Evolutionary conservation across 2,888 invertebrate genomes (phyloP).

Genomic region (Cosmia pyralina): DNA sequence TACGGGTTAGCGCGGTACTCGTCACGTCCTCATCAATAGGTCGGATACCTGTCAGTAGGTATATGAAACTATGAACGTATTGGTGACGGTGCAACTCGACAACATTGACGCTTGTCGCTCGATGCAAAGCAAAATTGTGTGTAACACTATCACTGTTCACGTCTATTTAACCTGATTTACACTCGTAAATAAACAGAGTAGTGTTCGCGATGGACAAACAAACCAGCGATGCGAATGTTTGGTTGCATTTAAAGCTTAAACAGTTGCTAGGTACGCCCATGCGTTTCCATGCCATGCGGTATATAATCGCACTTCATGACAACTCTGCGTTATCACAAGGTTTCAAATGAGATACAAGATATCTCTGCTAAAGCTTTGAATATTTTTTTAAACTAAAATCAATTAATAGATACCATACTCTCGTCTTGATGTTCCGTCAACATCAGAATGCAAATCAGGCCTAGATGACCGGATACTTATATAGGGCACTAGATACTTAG

Average conservation of each 20-base stretch:
- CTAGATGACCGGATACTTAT: slow-evolving; percentile 48
- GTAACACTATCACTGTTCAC: slow-evolving; percentile 1
- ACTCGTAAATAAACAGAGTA: slow-evolving; percentile 6
- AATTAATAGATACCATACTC: not conserved
- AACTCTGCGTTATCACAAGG: not conserved
- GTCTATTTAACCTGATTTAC: slow-evolving; percentile 21
- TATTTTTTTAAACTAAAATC: not conserved
- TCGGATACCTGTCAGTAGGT: slow-evolving; percentile 1
- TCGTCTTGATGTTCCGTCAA: slow-evolving; percentile 7
- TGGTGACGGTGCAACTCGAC: not conserved
- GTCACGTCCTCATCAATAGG: not conserved
- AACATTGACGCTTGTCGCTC: not conserved
- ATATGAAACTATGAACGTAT: slow-evolving; percentile 3
- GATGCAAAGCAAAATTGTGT: not conserved
- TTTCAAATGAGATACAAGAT: slow-evolving; percentile 13
- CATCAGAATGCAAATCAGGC: slow-evolving; percentile 34
- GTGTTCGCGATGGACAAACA: slow-evolving; percentile 6
- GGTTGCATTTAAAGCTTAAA: slow-evolving; percentile 16
- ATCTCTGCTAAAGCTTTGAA: not conserved
- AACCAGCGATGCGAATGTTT: slow-evolving; percentile 21
- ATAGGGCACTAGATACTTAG: slow-evolving; percentile 55
- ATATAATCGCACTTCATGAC: slow-evolving; percentile 3
- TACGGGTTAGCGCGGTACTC: not conserved
- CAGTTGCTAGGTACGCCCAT: slow-evolving; percentile 9
- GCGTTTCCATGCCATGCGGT: not conserved